A percentile compares a stretch with the other conserved stretches of the same genome.
Conservation (phyloP, 2,113 vertebrate genomes). For the Varanus salvator region DNA sequence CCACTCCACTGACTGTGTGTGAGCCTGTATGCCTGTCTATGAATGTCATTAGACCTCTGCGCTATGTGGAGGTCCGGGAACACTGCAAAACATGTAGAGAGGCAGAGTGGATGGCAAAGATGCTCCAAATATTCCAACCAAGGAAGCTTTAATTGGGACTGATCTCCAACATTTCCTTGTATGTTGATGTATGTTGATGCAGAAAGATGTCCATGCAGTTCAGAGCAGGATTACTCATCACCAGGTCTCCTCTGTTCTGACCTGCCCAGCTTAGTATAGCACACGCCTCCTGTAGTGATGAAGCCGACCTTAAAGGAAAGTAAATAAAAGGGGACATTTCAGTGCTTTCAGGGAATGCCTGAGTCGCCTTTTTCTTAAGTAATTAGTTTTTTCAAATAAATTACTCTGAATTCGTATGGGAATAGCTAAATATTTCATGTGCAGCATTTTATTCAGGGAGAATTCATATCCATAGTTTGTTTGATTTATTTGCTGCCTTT, state of each 20-base stretch:
- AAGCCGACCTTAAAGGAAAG: slow-evolving; percentile 5
- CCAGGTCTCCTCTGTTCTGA: background rate
- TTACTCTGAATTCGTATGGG: too few species aligned
- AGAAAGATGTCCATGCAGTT: background rate
- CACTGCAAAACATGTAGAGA: background rate
- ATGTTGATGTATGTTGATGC: background rate
- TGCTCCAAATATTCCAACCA: background rate
- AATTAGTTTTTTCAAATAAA: background rate
- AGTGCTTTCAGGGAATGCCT: background rate
- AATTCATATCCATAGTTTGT: background rate
- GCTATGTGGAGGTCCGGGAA: background rate
- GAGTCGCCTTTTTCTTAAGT: background rate
- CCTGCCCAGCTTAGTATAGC: background rate
- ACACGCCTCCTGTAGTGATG: slow-evolving; percentile 15
- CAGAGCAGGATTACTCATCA: background rate
- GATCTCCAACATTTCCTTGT: background rate
- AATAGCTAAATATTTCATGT: too few species aligned
- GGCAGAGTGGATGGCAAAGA: background rate
- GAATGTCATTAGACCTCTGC: background rate
- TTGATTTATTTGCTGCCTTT: too few species aligned
- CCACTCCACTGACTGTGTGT: background rate
- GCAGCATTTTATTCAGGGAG: too few species aligned
- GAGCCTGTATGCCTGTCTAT: background rate
- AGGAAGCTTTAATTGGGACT: slow-evolving; percentile 21
- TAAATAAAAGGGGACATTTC: slow-evolving; percentile 22